Percentiles rank a stretch among this genome's conserved stretches.
Conservation (phyloP, 1,140 invertebrate species). For the Cydia fagiglandana region DNA sequence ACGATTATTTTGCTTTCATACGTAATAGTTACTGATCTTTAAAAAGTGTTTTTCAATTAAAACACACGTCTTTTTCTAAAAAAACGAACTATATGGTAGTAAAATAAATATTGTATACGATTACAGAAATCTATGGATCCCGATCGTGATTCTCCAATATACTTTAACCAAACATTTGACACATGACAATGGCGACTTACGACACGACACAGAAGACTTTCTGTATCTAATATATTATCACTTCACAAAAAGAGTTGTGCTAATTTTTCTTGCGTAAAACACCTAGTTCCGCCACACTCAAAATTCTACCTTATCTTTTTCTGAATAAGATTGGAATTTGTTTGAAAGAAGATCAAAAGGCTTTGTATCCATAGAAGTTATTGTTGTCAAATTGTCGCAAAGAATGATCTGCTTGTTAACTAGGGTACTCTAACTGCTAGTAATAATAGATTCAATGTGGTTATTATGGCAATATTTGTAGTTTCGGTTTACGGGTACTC, state of each 20-base stretch:
- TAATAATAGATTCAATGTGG: slow-evolving; percentile 20
- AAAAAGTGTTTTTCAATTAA: too few relatives aligned
- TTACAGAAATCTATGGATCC: background rate
- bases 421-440: background rate
- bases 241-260: slow-evolving; percentile 1
- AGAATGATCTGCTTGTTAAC: slow-evolving; percentile 26
- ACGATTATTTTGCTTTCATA: too few relatives aligned
- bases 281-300: background rate
- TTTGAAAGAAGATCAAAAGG: background rate
- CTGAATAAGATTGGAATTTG: background rate
- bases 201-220: slow-evolving; percentile 20
- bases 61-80: too few relatives aligned
- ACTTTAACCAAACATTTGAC: slow-evolving; percentile 11
- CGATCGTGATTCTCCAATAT: background rate
- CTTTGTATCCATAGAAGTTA: slow-evolving; percentile 14
- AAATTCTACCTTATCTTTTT: background rate
- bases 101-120: too few relatives aligned
- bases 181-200: slow-evolving; percentile 26
- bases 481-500: slow-evolving; percentile 1
- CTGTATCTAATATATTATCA: background rate
- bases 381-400: slow-evolving; percentile 31
- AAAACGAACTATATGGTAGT: too few relatives aligned
- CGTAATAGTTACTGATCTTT: too few relatives aligned
- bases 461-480: slow-evolving; percentile 25
- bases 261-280: slow-evolving; percentile 22